phyloP scores from a whole-genome alignment of 2,888 invertebrate genomes.

The Cantharis rufa region DNA sequence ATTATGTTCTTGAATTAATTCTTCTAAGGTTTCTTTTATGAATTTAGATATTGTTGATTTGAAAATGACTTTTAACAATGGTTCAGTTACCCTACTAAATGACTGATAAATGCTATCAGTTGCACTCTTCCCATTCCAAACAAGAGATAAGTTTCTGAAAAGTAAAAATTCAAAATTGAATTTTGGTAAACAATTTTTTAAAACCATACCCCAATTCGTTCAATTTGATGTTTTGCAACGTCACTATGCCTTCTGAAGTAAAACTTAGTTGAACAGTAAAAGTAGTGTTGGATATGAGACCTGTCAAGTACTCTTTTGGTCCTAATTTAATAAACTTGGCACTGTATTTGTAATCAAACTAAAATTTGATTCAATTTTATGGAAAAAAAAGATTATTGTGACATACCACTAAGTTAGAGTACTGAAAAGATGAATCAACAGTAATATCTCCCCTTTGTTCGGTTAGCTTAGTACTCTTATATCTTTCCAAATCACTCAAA shows the following conservation, averaged over 20 bases:
- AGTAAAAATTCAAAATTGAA: not conserved
- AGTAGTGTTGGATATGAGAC: not conserved
- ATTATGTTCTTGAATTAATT: not conserved
- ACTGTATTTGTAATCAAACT: conserved; percentile 14
- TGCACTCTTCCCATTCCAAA: not conserved
- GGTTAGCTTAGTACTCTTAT: not conserved
- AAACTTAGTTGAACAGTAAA: not conserved
- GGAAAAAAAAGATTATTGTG: not conserved
- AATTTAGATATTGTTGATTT: not conserved
- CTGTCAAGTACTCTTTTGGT: conserved; percentile 4
- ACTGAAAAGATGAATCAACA: not conserved
- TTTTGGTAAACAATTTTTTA: not conserved
- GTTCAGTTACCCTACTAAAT: not conserved
- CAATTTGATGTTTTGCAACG: not conserved
- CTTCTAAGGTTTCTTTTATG: not conserved
- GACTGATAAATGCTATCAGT: not conserved
- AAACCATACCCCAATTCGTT: not conserved
- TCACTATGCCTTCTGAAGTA: not conserved
- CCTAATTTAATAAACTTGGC: conserved; percentile 8
- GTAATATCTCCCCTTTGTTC: not conserved
- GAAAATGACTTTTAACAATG: not conserved
- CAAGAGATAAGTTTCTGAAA: not conserved
- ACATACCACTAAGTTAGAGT: not conserved
- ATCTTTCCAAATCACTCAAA: not conserved
- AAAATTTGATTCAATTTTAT: not conserved